A percentile compares a stretch with the other conserved stretches of the same genome.
Conservation (phyloP, 2,888 invertebrate species). For the Cantharis rustica region DNA sequence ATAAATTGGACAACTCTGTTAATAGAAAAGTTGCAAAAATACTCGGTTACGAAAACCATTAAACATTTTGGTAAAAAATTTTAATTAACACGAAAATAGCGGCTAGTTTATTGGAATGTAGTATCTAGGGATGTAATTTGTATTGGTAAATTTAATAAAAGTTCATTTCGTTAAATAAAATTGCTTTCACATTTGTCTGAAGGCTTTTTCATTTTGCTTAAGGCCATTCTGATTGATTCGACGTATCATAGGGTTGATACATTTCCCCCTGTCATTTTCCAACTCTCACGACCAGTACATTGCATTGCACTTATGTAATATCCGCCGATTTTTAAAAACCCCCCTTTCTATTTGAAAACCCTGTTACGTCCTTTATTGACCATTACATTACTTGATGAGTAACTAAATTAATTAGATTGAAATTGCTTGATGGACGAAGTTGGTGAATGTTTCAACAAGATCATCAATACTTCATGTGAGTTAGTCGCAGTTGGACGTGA, state of each 20-base stretch:
- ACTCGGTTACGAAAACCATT: not conserved
- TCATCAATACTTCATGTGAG: not conserved
- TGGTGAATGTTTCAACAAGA: not conserved
- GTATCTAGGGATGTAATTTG: not conserved
- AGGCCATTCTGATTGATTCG: constrained; percentile 29
- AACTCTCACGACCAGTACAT: constrained; percentile 28
- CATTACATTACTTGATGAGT: constrained; percentile 26
- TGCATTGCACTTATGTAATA: constrained; percentile 30
- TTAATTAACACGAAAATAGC: not conserved
- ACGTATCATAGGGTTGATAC: constrained; percentile 13
- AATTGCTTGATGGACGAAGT: constrained; percentile 6
- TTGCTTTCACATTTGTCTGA: constrained; percentile 19
- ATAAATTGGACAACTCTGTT: too few species aligned
- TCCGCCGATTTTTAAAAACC: constrained; percentile 26
- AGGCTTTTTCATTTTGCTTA: constrained; percentile 25
- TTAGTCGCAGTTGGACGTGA: too few species aligned
- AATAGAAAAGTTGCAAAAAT: constrained; percentile 4
- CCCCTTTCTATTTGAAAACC: constrained; percentile 13
- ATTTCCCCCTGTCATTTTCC: constrained; percentile 21
- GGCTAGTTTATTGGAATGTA: not conserved
- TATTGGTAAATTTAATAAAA: constrained; percentile 17
- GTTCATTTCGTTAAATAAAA: constrained; percentile 9
- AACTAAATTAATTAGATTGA: constrained; percentile 25
- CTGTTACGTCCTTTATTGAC: constrained; percentile 24
- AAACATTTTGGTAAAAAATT: not conserved